Evolutionary conservation across 2,888 invertebrate genomes (phyloP).

Genomic region (Sinotaia quadrata): DNA sequence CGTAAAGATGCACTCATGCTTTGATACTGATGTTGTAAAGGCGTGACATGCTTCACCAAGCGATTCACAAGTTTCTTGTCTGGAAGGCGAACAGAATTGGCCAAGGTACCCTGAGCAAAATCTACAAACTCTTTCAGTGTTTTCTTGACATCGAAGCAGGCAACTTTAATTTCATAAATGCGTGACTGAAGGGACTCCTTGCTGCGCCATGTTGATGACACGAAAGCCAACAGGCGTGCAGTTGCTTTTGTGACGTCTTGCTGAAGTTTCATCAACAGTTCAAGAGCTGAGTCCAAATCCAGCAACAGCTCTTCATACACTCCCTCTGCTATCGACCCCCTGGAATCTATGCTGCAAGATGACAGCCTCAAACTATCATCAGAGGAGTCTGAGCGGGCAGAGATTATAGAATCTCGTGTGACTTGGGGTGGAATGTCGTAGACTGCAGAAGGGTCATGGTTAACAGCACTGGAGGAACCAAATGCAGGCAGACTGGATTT

Average conservation of each 20-base stretch:
- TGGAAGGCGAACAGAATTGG: slow-evolving; percentile 81
- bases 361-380: slow-evolving; percentile 58
- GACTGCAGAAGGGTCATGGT: slow-evolving; percentile 45
- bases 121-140: slow-evolving; percentile 89
- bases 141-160: slow-evolving; percentile 83
- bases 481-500: slow-evolving; percentile 18
- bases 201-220: slow-evolving; percentile 82
- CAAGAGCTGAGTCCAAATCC: slow-evolving; percentile 83
- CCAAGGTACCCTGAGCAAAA: slow-evolving; percentile 89
- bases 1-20: slow-evolving; percentile 51
- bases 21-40: slow-evolving; percentile 56
- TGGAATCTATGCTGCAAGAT: slow-evolving; percentile 55
- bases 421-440: slow-evolving; percentile 74
- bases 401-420: slow-evolving; percentile 67
- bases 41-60: slow-evolving; percentile 52
- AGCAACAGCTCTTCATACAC: slow-evolving; percentile 77
- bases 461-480: slow-evolving; percentile 32
- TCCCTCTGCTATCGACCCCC: slow-evolving; percentile 15
- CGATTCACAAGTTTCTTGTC: slow-evolving; percentile 65
- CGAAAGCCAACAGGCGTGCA: slow-evolving; percentile 74
- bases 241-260: slow-evolving; percentile 87
- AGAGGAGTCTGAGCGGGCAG: slow-evolving; percentile 59
- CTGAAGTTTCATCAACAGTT: slow-evolving; percentile 82
- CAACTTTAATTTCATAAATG: slow-evolving; percentile 86
- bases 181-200: slow-evolving; percentile 84